Evolutionary conservation across 23 tunicate species (phyloP).

Genomic region (Aplidium turbinatum): DNA sequence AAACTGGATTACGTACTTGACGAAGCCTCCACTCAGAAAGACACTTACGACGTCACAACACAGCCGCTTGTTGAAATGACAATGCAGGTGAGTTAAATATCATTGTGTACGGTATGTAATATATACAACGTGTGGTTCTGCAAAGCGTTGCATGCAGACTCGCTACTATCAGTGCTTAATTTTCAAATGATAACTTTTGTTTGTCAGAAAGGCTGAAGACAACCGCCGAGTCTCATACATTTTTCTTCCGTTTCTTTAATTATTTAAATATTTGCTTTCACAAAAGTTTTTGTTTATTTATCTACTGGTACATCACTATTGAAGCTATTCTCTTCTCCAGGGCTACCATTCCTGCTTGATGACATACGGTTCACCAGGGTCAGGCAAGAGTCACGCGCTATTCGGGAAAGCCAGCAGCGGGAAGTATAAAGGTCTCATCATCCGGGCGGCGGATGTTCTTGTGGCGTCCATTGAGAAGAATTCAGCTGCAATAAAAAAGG

Average conservation of each 20-base stretch:
- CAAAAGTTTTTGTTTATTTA: too few relatives aligned
- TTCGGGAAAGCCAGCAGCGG: conserved; percentile 96
- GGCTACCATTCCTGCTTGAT: conserved; percentile 73
- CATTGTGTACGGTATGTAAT: too few relatives aligned
- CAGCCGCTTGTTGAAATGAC: conserved; percentile 72
- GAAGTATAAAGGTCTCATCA: conserved; percentile 85
- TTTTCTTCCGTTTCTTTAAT: too few relatives aligned
- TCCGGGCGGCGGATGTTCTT: conserved; percentile 65
- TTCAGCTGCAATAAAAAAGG: conserved; percentile 7
- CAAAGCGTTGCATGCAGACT: too few relatives aligned
- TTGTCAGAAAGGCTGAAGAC: not conserved
- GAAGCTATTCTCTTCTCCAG: too few relatives aligned
- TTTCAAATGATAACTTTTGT: not conserved
- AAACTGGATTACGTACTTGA: conserved; percentile 66
- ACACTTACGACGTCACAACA: conserved; percentile 89
- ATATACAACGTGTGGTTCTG: too few relatives aligned
- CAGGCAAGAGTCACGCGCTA: conserved; percentile 87
- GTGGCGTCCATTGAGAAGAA: conserved; percentile 35
- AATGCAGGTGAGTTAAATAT: conserved; percentile 37
- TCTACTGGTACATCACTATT: too few relatives aligned
- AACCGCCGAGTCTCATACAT: too few relatives aligned
- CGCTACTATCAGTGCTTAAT: too few relatives aligned
- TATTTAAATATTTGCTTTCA: too few relatives aligned
- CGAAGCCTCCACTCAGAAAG: conserved; percentile 77
- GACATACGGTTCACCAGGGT: conserved; percentile 80